phyloP scores from a whole-genome alignment of 2,797 vertebrate genomes.

The Phoxinus dragarum region DNA sequence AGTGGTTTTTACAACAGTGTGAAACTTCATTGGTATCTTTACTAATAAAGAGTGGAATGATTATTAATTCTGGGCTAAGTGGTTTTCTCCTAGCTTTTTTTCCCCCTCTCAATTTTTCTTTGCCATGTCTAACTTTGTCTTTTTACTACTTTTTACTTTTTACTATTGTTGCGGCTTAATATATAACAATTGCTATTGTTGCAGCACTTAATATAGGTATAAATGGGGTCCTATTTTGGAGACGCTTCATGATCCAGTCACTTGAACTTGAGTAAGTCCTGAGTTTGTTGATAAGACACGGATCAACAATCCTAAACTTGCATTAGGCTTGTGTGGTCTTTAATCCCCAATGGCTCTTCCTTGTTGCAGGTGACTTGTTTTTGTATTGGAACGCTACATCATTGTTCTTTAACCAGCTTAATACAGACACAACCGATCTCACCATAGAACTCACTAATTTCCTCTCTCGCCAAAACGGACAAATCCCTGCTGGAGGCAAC shows the following conservation, averaged over 20 bases:
- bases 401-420: conserved; percentile 32
- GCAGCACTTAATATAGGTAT: not conserved
- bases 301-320: conserved; percentile 1
- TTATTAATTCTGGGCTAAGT: not conserved
- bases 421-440: conserved; percentile 10
- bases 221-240: not conserved
- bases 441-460: conserved; percentile 42
- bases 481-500: conserved; percentile 50
- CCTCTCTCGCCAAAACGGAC: conserved; percentile 34
- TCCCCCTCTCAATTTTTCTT: not conserved
- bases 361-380: conserved; percentile 16
- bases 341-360: conserved; percentile 1
- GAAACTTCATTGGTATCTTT: not conserved
- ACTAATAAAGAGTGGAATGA: not conserved
- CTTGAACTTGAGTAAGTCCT: not conserved
- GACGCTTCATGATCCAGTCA: not conserved
- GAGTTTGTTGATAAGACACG: not conserved
- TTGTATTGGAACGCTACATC: not conserved
- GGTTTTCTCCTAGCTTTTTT: not conserved
- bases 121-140: not conserved
- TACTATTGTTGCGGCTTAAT: not conserved
- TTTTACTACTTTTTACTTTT: not conserved
- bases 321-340: conserved; percentile 6
- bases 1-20: not conserved
- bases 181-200: too few species aligned